Conservation (phyloP, 2,113 vertebrate species). For the Callocephalon fimbriatum region DNA sequence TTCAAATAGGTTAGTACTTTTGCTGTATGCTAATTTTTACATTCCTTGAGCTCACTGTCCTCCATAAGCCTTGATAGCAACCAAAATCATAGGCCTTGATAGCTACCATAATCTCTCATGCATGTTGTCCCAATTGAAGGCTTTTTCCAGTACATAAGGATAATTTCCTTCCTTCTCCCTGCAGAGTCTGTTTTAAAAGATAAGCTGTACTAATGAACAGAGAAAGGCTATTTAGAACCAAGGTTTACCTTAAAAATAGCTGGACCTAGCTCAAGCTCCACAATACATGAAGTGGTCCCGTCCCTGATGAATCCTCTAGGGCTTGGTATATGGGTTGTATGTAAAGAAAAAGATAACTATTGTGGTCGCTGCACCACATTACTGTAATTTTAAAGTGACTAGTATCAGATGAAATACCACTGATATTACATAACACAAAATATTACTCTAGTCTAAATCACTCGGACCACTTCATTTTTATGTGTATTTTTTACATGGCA, state of each 20-base stretch:
- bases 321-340: not conserved
- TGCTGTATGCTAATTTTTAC: not conserved
- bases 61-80: not conserved
- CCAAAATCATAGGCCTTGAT: not conserved
- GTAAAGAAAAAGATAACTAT: not conserved
- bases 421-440: not conserved
- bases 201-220: not conserved
- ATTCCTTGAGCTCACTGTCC: not conserved
- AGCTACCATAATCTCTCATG: not conserved
- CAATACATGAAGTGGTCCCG: not conserved
- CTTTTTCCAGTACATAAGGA: not conserved
- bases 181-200: not conserved
- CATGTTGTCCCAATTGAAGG: not conserved
- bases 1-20: not conserved
- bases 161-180: not conserved
- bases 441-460: not conserved
- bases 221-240: not conserved
- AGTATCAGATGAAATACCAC: not conserved
- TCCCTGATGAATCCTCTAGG: not conserved
- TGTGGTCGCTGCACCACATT: not conserved
- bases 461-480: not conserved
- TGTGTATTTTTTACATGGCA: not conserved
- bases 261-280: not conserved
- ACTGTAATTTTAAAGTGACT: not conserved
- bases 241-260: not conserved